Evolutionary conservation across 2,797 vertebrate species (phyloP).

Genomic region (Tenualosa ilisha): DNA sequence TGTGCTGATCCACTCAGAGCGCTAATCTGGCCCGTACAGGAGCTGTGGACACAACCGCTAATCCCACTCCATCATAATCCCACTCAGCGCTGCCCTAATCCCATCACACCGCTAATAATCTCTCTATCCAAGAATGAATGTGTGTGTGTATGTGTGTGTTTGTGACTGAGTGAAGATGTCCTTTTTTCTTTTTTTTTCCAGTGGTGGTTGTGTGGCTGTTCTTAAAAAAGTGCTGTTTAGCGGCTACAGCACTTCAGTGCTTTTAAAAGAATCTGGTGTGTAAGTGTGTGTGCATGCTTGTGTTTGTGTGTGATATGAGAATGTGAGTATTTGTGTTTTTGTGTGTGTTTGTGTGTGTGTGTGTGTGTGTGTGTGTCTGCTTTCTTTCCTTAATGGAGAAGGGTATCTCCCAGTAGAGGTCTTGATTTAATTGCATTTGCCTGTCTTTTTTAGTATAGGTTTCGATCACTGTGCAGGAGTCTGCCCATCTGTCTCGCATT

Average conservation of each 20-base stretch:
- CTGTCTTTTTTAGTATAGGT: conserved; percentile 21
- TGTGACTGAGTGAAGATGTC: not conserved
- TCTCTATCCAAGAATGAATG: conserved; percentile 9
- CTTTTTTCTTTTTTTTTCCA: not conserved
- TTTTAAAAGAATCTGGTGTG: not conserved
- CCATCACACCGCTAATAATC: conserved; percentile 37
- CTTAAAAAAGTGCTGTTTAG: not conserved
- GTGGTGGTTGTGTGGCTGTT: not conserved
- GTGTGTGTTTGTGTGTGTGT: conserved; percentile 27
- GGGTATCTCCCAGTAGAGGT: conserved; percentile 31
- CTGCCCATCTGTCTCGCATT: conserved; percentile 28
- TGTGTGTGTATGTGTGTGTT: conserved; percentile 8
- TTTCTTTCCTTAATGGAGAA: conserved; percentile 47
- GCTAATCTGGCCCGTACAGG: conserved; percentile 36
- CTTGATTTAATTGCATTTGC: conserved; percentile 42
- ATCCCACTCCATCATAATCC: conserved; percentile 32
- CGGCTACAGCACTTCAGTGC: not conserved
- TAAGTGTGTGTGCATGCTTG: not conserved
- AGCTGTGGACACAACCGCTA: conserved; percentile 31
- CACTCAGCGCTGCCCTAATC: conserved; percentile 39
- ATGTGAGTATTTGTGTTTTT: not conserved
- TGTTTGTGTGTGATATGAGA: not conserved
- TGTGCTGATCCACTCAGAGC: conserved; percentile 6
- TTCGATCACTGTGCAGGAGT: conserved; percentile 28
- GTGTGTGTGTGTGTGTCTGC: not conserved